Base-by-base conservation (phyloP, 2,888 invertebrate species). In the Leucania comma region DNA sequence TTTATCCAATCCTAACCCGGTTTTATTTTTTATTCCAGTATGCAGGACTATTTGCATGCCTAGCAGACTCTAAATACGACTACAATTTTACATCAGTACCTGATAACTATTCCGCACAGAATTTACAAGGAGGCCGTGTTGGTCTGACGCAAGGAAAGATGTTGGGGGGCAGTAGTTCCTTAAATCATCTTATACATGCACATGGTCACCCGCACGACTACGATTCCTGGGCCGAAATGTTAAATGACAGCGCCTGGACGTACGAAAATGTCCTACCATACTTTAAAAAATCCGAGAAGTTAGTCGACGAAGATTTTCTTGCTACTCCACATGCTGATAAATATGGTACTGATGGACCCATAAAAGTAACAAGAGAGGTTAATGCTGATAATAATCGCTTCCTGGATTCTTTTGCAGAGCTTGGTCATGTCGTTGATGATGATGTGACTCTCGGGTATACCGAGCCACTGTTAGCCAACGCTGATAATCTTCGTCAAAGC, bases 401-500 rank as follows among this genome's bases (percentile, higher is more conserved):
- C 32, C 42, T 68, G n/a, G 0, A 2, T 22, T 53, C 84, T 0
- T 79, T 84, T 17, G 35, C 53, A 0, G 83, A 86, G 68, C 74
- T 63, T 26, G 86, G 83, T 26, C 77, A 80, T 1, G 10, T 14
- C 0, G 48, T 75, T 8, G 35, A 35, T 3, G 88, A 90, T 64
- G 53, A 14, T 42, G n/a, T 12, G 26, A 22, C 0, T 8, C 29
- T 84, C 5, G 87, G 87, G 0, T 87, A 86, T 42, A 76, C 81
- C 0, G 72, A 80, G 10, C 86, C 86, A 20, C 42, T 87, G 24
- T 75, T 83, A 4, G 84, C 82, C 3, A 80, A 88, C 0, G 68
- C 51, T 59, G 53, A 75, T 5, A 82, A 73, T 22, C 56, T 73
- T 4, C 79, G 88, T 17, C 88, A 90, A 59, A 85, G 85, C 26